A percentile compares a stretch with the other conserved stretches of the same genome.
These are phyloP conservation scores for Myiopsitta monachus DNA, from an alignment of 2,113 vertebrate genomes.

Conservation along the genomic window DNA sequence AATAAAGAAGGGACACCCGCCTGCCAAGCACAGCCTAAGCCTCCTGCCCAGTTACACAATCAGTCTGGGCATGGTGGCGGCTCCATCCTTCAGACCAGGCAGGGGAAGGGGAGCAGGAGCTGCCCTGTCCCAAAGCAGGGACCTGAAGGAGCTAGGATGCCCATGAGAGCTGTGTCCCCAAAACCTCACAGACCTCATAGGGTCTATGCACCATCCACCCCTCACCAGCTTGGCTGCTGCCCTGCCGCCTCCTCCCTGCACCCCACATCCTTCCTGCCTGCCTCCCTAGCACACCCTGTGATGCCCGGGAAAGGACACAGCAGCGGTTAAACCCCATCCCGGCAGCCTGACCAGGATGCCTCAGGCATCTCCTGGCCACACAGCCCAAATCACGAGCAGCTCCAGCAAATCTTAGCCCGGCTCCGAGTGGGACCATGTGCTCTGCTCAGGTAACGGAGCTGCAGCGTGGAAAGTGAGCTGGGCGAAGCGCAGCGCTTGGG, in stretches of 20 bases:
- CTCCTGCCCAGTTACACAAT: slow-evolving; percentile 2
- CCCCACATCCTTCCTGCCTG: neutral
- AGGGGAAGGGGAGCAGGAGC: neutral
- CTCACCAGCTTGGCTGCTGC: neutral
- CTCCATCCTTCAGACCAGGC: neutral
- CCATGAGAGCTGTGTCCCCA: neutral
- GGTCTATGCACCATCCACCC: too few relatives aligned
- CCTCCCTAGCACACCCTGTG: neutral
- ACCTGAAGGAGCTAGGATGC: neutral
- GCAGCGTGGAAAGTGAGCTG: neutral
- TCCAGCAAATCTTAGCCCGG: slow-evolving; percentile 11
- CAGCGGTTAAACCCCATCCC: neutral
- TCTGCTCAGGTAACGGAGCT: neutral
- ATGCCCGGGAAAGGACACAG: neutral
- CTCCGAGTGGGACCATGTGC: neutral
- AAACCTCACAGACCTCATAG: neutral
- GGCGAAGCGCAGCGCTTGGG: neutral
- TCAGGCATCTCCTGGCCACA: rapidly evolving
- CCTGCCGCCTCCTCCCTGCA: neutral
- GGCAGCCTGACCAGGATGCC: rapidly evolving
- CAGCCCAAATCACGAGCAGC: neutral
- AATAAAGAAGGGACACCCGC: slow-evolving; percentile 42
- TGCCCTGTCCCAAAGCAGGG: neutral
- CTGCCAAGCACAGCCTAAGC: slow-evolving; percentile 12
- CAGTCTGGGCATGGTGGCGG: rapidly evolving